Evolutionary conservation across 2,113 vertebrate genomes (phyloP), one percentile per base, ranked within the genome.

Genomic region (Chroicocephalus ridibundus): DNA sequence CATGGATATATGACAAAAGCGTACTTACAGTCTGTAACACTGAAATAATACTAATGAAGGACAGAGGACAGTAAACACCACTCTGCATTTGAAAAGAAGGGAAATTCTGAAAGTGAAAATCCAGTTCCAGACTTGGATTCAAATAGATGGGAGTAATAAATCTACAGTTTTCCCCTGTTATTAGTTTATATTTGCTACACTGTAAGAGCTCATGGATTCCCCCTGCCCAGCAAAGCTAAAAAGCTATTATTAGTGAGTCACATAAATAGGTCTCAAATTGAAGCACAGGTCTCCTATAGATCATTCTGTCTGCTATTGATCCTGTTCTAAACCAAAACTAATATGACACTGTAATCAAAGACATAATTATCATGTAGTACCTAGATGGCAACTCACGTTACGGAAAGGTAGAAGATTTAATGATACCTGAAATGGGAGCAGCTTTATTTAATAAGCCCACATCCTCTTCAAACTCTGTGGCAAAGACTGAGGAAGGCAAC

Each of bases 371-470:
- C 16, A 64, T 3, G 10, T n/a, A 46, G 10, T n/a, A 68, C 11
- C 54, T 65, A 86, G 36, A 75, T 4, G 8, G 36, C 31, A 90
- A 78, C 13, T 72, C 25, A 52, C 2, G 1, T 32, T 36, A 83
- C 15, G 76, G 62, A 70, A 81, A 90, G 2, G 5, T 32, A 36
- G 21, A 71, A 58, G 36, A 82, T 65, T 71, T 46, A 62, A 81
- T 5, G 13, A 94, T 97, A 99, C 99, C 99, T 98, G 99, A 99
- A 96, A 99, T 90, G 6, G 99, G 99, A 94, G 99, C 99, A 34
- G 99, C 99, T 98, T 99, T 99, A 97, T 99, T 99, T 97, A 99
- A 98, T 36, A 99, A 97, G 76, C 99, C 99, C 34, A 99, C 98
- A 76, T 99, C 98, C 95, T 99, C 99, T 95, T 99, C 99, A 97